Base-by-base conservation (phyloP, 2,888 invertebrate genomes). In the Panzeria rudis region DNA sequence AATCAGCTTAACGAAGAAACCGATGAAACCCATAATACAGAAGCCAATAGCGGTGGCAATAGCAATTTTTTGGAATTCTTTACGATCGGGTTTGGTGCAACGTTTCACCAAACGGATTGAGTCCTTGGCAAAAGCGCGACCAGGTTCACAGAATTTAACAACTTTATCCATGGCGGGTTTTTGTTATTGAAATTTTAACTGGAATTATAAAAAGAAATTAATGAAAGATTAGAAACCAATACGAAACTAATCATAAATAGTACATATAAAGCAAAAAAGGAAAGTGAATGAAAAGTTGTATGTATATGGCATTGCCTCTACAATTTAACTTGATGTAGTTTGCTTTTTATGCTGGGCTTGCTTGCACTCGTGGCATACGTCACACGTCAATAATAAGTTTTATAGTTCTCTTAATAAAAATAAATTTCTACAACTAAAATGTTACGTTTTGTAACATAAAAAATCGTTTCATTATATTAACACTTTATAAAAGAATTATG, bases 1-100 rank as follows among this genome's bases (percentile, higher is more conserved):
- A 93, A 99, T 99, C 89, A 99, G 94, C 94, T 99, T 99, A 47
- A 99, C 99, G 90, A 99, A 99, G 94, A 99, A 99, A 89, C 99
- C 99, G 92, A 99, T 99, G 94, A 99, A 99, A 79, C 99, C 99
- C 99, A 99, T 99, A 93, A 99, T 99, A 93, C 98, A 98, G 94
- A 99, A 99, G 80, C 99, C 99, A 91, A 99, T 98, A 5, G 99
- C 99, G 84, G 99, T 99, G 78, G 99, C 99, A 89, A 99, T 97
- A 32, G 99, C 99, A 90, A 99, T 99, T 94, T 99, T 99, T 93
- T 99, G 99, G 93, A 99, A 99, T 93, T 99, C 99, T 96, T 98
- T 98, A 91, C 99, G 96, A 93, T 99, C 99, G 75, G 99, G 99
- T 93, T 99, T 99, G 79, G 99, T 99, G 93, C 99, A 99, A 93